Evolutionary conservation across 2,797 vertebrate species (phyloP), one percentile per base, ranked within the genome.

Genomic region (Bovichtus variegatus): DNA sequence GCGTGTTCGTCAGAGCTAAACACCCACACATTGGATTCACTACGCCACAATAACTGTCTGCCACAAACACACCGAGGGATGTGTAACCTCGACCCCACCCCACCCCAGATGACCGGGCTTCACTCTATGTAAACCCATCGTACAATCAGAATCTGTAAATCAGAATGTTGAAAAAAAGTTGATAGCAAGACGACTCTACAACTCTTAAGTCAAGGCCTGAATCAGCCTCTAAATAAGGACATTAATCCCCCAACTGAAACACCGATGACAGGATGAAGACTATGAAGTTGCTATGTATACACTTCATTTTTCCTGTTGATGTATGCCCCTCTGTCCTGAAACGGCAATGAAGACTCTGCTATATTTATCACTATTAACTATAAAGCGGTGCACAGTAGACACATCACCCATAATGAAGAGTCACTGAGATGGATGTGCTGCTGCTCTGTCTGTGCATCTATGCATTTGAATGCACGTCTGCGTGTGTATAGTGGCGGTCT

Each of bases 341-440:
- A 64, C 66, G 55, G 68, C 75, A 71, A 83, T 82, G 38, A 83
- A 43, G 53, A 72, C 15, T 43, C 8, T 36, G 41, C 74, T 65
- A 16, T 87, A 86, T 90, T 78, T 78, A 86, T 90, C 81, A 82
- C 53, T 69, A 80, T 84, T 81, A 90, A 85, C 82, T 64, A 77
- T 78, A 87, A 81, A 81, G 68, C 59, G 50, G 27, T 59, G 73
- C 57, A 76, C 69, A 34, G 69, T 31, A 71, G 73, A 81, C 62
- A 65, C 72, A 78, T 78, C 43, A 69, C 44, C 71, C 62, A 64
- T 81, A 84, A 87, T 81, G 63, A 85, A 76, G 75, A 72, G 66
- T 72, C 71, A 76, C 71, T 58, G 60, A 85, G 86, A 87, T 76
- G 61, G 75, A 90, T 87, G 62, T 44, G 67, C 40, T 57, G 29